phyloP scores from a whole-genome alignment of 2,113 vertebrate genomes.

The Siniperca chuatsi region DNA sequence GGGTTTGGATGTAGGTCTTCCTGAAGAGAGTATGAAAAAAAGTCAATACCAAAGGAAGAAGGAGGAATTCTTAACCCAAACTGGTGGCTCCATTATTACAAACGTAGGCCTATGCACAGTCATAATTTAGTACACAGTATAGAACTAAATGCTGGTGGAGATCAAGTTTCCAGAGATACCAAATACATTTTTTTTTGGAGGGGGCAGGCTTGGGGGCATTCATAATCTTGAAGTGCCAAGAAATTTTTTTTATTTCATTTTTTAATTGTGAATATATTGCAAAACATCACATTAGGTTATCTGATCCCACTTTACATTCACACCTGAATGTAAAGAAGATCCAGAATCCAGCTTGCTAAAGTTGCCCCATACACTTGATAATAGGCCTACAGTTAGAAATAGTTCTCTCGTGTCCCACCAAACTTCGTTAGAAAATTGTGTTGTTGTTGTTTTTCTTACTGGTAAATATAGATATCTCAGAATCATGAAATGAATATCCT shows the following conservation, averaged over 20 bases:
- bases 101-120: background rate
- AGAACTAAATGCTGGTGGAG: background rate
- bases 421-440: background rate
- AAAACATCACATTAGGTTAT: background rate
- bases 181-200: too few species aligned
- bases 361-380: too few species aligned
- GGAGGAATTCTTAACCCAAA: background rate
- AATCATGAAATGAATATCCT: background rate
- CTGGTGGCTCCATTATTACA: background rate
- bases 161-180: background rate
- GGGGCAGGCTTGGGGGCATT: too few species aligned
- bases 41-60: background rate
- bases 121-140: too few species aligned
- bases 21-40: background rate
- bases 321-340: background rate
- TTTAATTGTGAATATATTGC: background rate
- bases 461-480: background rate
- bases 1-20: background rate
- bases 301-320: background rate
- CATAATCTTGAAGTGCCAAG: background rate
- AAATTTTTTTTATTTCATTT: background rate
- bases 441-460: background rate
- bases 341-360: background rate
- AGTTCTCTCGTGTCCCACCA: background rate
- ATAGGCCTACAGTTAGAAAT: background rate